phyloP scores from a whole-genome alignment of 2,113 vertebrate species.

The Lontra canadensis region DNA sequence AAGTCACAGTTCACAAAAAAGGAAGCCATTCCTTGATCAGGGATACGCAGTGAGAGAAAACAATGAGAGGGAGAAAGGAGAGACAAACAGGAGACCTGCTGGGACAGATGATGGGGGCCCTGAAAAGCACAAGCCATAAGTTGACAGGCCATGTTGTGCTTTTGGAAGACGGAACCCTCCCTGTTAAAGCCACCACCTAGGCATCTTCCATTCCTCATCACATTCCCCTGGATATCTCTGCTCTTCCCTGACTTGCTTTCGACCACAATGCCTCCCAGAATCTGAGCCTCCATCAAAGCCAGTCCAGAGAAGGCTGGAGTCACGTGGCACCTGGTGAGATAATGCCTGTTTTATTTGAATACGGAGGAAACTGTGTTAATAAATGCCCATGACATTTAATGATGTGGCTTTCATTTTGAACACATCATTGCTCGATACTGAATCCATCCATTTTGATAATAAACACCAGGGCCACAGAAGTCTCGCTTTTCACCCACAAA shows the following conservation, averaged over 20 bases:
- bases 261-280: conserved; percentile 23
- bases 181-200: not conserved
- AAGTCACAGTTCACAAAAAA: conserved; percentile 60
- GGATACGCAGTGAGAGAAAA: not conserved
- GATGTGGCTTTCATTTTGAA: conserved; percentile 92
- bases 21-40: conserved; percentile 16
- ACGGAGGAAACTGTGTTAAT: conserved; percentile 90
- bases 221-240: not conserved
- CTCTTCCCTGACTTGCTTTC: not conserved
- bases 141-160: not conserved
- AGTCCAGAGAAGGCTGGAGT: not conserved
- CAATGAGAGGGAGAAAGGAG: not conserved
- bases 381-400: conserved; percentile 90
- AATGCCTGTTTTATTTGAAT: conserved; percentile 84
- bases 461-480: conserved; percentile 84
- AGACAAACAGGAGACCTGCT: not conserved
- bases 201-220: not conserved
- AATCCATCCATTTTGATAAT: conserved; percentile 94
- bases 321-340: conserved; percentile 78
- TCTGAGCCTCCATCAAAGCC: not conserved
- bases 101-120: not conserved
- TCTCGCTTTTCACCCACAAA: conserved; percentile 84
- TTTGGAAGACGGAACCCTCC: not conserved
- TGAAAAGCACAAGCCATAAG: not conserved
- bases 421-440: conserved; percentile 94